Percentiles rank a stretch among this genome's conserved stretches.
phyloP scores from a whole-genome alignment of 2,797 vertebrate genomes.

The Sebastes minor region DNA sequence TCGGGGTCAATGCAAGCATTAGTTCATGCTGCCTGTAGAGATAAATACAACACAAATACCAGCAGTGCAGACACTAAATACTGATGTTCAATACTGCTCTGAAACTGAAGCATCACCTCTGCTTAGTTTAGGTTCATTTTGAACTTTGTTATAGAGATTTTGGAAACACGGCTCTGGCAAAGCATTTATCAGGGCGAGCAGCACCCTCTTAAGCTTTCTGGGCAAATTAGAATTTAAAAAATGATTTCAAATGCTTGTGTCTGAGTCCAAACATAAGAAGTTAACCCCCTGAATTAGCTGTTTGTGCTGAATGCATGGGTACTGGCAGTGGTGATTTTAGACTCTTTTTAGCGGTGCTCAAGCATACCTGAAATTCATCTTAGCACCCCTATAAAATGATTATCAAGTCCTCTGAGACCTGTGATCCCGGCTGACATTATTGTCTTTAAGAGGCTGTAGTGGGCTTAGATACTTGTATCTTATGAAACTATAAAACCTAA shows the following conservation, averaged over 20 bases:
- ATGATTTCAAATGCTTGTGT: neutral
- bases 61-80: constrained; percentile 13
- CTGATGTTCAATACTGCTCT: constrained; percentile 11
- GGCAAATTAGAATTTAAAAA: neutral
- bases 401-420: too few species aligned
- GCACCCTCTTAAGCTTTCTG: neutral
- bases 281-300: neutral
- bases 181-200: neutral
- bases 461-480: too few species aligned
- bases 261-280: neutral
- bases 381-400: rapidly evolving
- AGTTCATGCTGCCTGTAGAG: constrained; percentile 17
- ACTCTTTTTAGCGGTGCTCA: too few species aligned
- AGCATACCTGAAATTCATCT: too few species aligned
- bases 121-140: neutral
- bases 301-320: neutral
- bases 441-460: too few species aligned
- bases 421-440: too few species aligned
- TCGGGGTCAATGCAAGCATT: constrained; percentile 34
- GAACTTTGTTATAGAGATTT: neutral
- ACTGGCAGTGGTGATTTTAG: too few species aligned
- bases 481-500: too few species aligned
- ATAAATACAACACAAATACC: constrained; percentile 33
- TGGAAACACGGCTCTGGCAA: neutral
- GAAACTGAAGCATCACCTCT: neutral